A percentile compares a stretch with the other conserved stretches of the same genome.
phyloP scores from a whole-genome alignment of 2,888 invertebrate species.

The Spodoptera exigua region DNA sequence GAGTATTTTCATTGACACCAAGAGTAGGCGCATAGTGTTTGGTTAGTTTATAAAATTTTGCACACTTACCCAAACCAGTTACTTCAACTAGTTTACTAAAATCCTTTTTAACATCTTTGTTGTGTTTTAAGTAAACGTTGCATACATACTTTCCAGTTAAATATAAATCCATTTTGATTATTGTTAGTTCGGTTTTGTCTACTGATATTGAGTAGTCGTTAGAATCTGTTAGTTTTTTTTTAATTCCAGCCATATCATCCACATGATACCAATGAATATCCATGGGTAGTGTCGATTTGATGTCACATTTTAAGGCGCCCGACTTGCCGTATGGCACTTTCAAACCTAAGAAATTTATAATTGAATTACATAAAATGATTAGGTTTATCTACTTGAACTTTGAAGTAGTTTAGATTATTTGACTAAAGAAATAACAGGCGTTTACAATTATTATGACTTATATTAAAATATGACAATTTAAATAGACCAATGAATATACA shows the following conservation, averaged over 20 bases:
- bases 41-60: background rate
- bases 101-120: conserved; percentile 24
- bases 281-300: conserved; percentile 48
- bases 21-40: no score
- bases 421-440: no score
- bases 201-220: conserved; percentile 38
- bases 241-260: conserved; percentile 19
- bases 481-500: no score
- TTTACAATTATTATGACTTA: no score
- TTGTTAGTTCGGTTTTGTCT: conserved; percentile 38
- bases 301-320: conserved; percentile 43
- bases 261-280: conserved; percentile 46
- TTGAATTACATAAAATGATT: no score
- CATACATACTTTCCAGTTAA: conserved; percentile 46
- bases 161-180: conserved; percentile 46
- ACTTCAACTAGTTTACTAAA: conserved; percentile 42
- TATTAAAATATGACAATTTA: no score
- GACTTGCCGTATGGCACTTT: conserved; percentile 28
- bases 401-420: no score
- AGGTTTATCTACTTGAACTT: no score
- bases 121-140: conserved; percentile 31
- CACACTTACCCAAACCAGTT: conserved; percentile 46
- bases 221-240: conserved; percentile 29
- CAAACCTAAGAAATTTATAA: no score
- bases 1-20: no score